These are phyloP conservation scores for Gouania willdenowi DNA, from an alignment of 2,797 vertebrate species.

Conservation along the genomic window DNA sequence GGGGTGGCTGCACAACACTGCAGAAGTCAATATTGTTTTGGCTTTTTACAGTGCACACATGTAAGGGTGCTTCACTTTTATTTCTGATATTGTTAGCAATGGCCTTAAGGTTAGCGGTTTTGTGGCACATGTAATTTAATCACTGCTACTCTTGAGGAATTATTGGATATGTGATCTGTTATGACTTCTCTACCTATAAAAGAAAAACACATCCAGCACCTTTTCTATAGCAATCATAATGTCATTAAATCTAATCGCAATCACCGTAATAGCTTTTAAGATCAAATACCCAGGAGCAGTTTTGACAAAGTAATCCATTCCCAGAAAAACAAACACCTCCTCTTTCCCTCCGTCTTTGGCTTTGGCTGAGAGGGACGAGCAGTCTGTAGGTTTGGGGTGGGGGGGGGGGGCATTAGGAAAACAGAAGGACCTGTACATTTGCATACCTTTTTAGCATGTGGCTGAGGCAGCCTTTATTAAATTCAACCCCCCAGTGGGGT, in stretches of 20 bases:
- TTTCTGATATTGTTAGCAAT: conserved; percentile 33
- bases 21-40: conserved; percentile 43
- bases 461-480: conserved; percentile 67
- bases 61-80: conserved; percentile 36
- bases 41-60: conserved; percentile 26
- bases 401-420: conserved; percentile 27
- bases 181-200: conserved; percentile 21
- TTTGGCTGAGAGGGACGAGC: conserved; percentile 45
- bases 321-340: conserved; percentile 64
- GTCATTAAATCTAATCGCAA: conserved; percentile 73
- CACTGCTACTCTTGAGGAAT: conserved; percentile 32
- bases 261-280: conserved; percentile 69
- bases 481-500: conserved; percentile 55
- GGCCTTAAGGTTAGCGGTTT: conserved; percentile 37
- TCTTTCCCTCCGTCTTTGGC: conserved; percentile 28
- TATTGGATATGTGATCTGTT: conserved; percentile 13
- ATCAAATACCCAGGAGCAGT: conserved; percentile 70
- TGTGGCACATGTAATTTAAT: conserved; percentile 42
- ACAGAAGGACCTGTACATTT: conserved; percentile 70
- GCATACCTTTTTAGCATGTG: conserved; percentile 74
- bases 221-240: conserved; percentile 56
- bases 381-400: conserved; percentile 35
- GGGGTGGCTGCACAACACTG: conserved; percentile 20
- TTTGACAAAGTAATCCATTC: conserved; percentile 64
- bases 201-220: conserved; percentile 43